Percentiles rank a stretch among this genome's conserved stretches.
These are phyloP conservation scores for Pediacus dermestoides DNA, from an alignment of 2,888 invertebrate genomes.

Conservation along the genomic window DNA sequence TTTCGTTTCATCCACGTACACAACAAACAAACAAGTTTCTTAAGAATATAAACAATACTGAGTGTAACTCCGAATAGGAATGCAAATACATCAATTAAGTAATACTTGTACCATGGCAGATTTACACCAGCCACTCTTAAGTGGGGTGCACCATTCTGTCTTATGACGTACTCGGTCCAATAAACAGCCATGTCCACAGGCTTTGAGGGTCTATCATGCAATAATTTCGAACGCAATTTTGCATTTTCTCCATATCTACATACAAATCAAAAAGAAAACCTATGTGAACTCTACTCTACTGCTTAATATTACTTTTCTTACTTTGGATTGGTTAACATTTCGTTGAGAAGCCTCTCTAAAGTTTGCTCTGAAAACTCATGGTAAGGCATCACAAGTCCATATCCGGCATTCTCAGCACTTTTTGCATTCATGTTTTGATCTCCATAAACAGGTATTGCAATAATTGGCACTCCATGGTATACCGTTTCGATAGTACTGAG, in stretches of 20 bases:
- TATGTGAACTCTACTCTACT: no score
- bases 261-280: no score
- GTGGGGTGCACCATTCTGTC: neutral
- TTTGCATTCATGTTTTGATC: constrained; percentile 21
- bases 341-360: constrained; percentile 12
- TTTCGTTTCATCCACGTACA: no score
- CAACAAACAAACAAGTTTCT: constrained; percentile 1
- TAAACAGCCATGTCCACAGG: constrained; percentile 6
- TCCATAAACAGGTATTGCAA: constrained; percentile 18
- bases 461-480: constrained; percentile 20
- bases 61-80: neutral
- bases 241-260: constrained; percentile 9
- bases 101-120: neutral
- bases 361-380: constrained; percentile 13
- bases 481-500: constrained; percentile 18
- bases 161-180: constrained; percentile 2
- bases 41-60: neutral
- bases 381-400: constrained; percentile 11
- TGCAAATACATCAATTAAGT: neutral
- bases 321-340: constrained; percentile 20
- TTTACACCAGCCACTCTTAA: constrained; percentile 6
- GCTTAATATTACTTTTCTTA: no score
- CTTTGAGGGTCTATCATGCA: neutral
- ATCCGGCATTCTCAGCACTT: constrained; percentile 11
- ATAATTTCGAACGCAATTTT: neutral